Conservation (phyloP, 2,888 invertebrate genomes). For the Odontocerum albicorne region DNA sequence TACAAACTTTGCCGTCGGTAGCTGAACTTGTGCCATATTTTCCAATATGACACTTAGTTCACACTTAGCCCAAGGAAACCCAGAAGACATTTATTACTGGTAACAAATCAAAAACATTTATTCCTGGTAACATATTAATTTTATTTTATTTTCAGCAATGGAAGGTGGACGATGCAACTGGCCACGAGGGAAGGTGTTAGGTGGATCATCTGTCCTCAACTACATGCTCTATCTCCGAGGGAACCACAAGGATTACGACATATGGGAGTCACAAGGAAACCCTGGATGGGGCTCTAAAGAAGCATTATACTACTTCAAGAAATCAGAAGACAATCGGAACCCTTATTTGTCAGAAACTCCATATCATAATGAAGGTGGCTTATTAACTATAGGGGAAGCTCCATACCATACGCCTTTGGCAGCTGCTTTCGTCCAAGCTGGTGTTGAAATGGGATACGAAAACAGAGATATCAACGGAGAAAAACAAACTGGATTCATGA, state of each 20-base stretch:
- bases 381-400: conserved; percentile 81
- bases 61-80: too few species aligned
- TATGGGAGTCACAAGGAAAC: conserved; percentile 85
- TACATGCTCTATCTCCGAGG: conserved; percentile 92
- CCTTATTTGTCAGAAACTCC: conserved; percentile 78
- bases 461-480: conserved; percentile 88
- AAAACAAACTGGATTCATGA: conserved; percentile 85
- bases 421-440: conserved; percentile 79
- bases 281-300: conserved; percentile 86
- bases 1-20: too few species aligned
- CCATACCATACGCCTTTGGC: conserved; percentile 85
- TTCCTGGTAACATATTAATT: too few species aligned
- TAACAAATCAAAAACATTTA: too few species aligned
- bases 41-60: too few species aligned
- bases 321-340: conserved; percentile 88
- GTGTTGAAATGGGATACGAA: conserved; percentile 80
- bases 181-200: conserved; percentile 90
- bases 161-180: conserved; percentile 83
- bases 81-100: too few species aligned
- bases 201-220: conserved; percentile 87
- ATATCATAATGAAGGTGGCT: conserved; percentile 80
- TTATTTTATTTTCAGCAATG: conserved; percentile 71
- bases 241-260: conserved; percentile 86
- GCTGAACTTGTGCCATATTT: too few species aligned
- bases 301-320: conserved; percentile 82